A percentile compares a stretch with the other conserved stretches of the same genome.
Evolutionary conservation across 2,888 invertebrate genomes (phyloP).

Genomic region (Andrena dorsata): DNA sequence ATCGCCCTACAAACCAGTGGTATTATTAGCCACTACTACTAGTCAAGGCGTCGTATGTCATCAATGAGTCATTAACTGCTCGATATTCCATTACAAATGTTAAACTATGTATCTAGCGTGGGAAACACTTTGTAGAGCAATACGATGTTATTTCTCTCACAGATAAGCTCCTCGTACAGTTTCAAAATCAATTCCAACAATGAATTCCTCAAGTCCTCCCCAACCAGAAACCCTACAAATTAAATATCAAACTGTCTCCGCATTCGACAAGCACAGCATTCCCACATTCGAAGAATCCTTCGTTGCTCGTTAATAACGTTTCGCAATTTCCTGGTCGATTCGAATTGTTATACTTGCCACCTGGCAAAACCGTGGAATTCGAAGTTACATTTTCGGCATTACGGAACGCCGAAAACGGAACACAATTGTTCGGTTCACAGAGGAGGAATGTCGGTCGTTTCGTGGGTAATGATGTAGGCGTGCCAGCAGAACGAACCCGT

Average conservation of each 20-base stretch:
- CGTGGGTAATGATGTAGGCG: slow-evolving; percentile 72
- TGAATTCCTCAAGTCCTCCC: background rate
- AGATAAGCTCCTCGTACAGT: background rate
- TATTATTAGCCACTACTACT: slow-evolving; percentile 9
- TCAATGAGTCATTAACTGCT: slow-evolving; percentile 61
- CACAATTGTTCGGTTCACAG: slow-evolving; percentile 72
- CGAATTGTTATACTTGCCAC: background rate
- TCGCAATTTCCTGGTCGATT: slow-evolving; percentile 25
- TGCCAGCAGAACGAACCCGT: slow-evolving; percentile 46
- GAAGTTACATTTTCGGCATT: slow-evolving; percentile 49
- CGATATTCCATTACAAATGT: slow-evolving; percentile 52
- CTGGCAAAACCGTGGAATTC: slow-evolving; percentile 14
- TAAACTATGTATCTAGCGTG: slow-evolving; percentile 70
- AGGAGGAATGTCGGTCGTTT: slow-evolving; percentile 73
- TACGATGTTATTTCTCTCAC: slow-evolving; percentile 7
- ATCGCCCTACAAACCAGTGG: background rate
- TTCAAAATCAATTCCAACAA: background rate
- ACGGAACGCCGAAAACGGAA: slow-evolving; percentile 70
- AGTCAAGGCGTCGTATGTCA: slow-evolving; percentile 37
- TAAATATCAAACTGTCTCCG: background rate
- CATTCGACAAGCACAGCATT: background rate
- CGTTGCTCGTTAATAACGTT: slow-evolving; percentile 4
- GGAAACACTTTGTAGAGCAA: slow-evolving; percentile 43
- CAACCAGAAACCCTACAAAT: slow-evolving; percentile 8
- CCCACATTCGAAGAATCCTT: background rate